phyloP scores from a whole-genome alignment of 2,797 vertebrate species.

The Champsocephalus esox region DNA sequence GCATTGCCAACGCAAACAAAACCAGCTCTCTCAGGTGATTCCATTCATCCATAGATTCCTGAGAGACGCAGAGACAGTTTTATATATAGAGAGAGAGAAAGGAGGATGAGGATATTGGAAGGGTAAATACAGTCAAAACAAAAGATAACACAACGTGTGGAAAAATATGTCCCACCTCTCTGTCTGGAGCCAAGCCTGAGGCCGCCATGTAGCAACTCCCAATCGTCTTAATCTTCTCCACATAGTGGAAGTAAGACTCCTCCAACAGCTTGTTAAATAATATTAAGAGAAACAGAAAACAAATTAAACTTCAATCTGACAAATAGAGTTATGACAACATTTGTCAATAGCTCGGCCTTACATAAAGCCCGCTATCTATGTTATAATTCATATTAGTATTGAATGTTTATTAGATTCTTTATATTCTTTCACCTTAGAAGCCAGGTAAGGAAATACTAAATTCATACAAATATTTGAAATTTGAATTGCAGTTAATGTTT shows the following conservation, averaged over 20 bases:
- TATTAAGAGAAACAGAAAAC: conserved; percentile 5
- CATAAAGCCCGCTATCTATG: background rate
- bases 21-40: conserved; percentile 86
- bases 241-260: conserved; percentile 83
- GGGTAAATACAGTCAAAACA: background rate
- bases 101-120: background rate
- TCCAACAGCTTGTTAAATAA: conserved; percentile 77
- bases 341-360: background rate
- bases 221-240: conserved; percentile 89
- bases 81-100: background rate
- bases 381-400: no score
- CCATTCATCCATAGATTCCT: conserved; percentile 76
- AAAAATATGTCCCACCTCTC: conserved; percentile 61
- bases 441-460: background rate
- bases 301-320: conserved; percentile 1
- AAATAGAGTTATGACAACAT: background rate
- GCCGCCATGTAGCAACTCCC: conserved; percentile 88
- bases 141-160: background rate
- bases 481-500: background rate
- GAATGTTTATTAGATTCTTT: background rate
- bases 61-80: background rate
- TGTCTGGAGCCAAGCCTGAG: conserved; percentile 83
- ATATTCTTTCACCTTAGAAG: background rate
- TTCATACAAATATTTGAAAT: background rate
- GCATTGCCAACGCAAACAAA: conserved; percentile 86